Evolutionary conservation across 1,140 invertebrate species (phyloP), one percentile per base, ranked within the genome.

Genomic region (Nixonia krombeini): DNA sequence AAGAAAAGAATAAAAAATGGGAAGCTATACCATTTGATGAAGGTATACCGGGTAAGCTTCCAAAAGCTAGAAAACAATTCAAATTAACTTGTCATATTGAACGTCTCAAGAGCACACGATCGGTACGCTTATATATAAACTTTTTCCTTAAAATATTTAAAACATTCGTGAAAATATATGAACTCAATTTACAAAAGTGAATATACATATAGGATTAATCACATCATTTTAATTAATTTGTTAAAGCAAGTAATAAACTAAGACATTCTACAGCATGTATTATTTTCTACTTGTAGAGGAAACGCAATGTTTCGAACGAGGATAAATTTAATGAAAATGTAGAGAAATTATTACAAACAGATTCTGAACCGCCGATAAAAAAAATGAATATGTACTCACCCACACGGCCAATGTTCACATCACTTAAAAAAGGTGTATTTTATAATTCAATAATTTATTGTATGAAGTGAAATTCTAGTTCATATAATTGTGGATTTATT

Each of bases 1-100:
- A 33, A 52, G 21, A 44, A 18, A 9, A 53, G 28, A 74, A 72
- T 31, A 56, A 40, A 31, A 51, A 49, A 37, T 72, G 73, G 52
- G 61, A 78, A 50, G 66, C 80, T 28, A 83, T 82, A 50, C 72
- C 73, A 10, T 64, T 78, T 28, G 55, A 72, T 37, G 44, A 72
- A 47, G 65, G 68, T 35, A 57, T 75, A 41, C 70, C 78, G 41
- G 67, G 75, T 28, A 74, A 70, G 58, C 16, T 67, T 12, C 45
- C 53, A 0, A 69, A 44, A 40, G 52, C 41, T 9, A 59, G 64
- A 46, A 56, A 18, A 10, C 51, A 75, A 37, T 79, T 82, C 21
- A 79, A 77, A 47, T 38, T 80, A 21, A 76, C 80, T 4, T 76
- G 77, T 42, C 58, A 79, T 8, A 70, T 74, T 35, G 70, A 70